phyloP scores from a whole-genome alignment of 1,140 invertebrate genomes.

The Drosophila dunni region DNA sequence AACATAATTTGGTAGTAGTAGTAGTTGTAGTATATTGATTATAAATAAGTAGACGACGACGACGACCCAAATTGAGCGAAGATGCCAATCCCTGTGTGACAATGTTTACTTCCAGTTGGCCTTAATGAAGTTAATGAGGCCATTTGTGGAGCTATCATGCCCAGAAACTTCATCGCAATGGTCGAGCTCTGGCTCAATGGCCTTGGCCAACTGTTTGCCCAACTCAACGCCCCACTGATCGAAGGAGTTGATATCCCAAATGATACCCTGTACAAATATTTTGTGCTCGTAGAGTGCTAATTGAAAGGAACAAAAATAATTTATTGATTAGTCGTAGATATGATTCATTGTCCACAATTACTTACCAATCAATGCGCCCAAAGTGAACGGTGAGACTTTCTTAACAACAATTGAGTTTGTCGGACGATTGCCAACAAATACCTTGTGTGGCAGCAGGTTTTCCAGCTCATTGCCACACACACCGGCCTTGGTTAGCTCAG shows the following conservation, averaged over 20 bases:
- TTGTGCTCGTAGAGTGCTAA: conserved; percentile 98
- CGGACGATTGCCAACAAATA: conserved; percentile 98
- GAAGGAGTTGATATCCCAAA: conserved; percentile 99
- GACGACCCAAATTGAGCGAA: conserved; percentile 10
- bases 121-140: conserved; percentile 97
- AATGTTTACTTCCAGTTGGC: conserved; percentile 85
- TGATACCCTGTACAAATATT: conserved; percentile 98
- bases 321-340: background rate
- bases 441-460: conserved; percentile 96
- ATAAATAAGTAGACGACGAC: conserved; percentile 29
- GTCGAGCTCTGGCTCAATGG: conserved; percentile 96
- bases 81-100: background rate
- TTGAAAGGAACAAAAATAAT: conserved; percentile 82
- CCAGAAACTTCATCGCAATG: conserved; percentile 87
- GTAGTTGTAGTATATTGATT: conserved; percentile 3
- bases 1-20: conserved; percentile 39
- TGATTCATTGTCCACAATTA: conserved; percentile 18
- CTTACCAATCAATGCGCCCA: conserved; percentile 97
- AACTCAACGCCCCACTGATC: conserved; percentile 99
- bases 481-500: conserved; percentile 91
- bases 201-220: conserved; percentile 99
- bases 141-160: conserved; percentile 97
- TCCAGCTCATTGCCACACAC: conserved; percentile 89
- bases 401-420: conserved; percentile 99
- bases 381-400: conserved; percentile 96